Base-by-base conservation (phyloP, 2,797 vertebrate genomes). In the Coreius guichenoti region DNA sequence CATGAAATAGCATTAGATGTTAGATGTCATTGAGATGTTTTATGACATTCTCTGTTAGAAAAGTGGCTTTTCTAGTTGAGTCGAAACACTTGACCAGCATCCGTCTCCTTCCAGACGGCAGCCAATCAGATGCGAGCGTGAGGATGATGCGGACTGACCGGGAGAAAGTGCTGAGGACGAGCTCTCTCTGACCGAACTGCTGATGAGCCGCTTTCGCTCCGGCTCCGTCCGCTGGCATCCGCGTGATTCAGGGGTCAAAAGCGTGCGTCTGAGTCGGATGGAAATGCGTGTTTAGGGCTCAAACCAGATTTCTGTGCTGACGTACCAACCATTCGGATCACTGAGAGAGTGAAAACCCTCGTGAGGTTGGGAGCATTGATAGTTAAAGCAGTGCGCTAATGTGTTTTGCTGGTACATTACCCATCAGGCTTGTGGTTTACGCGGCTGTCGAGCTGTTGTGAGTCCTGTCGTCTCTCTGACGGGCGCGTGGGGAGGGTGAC, bases 351-450 rank as follows among this genome's bases (percentile, higher is more conserved):
- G 3, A 16, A 65, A 31, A 31, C 5, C 13, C 61, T 14, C 1
- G 13, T 39, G 31, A 56, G 29, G 29, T 7, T 21, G 47, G 17
- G 61, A 74, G 13, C 43, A 3, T 58, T 67, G 58, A 69, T 63
- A 45, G 33, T 58, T 80, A 33, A 76, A 81, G 23, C 76, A 74
- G 63, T 78, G 82, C 67, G 86, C 67, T 90, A 86, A 91, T 85
- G 58, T 68, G 88, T 86, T 87, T 75, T 89, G 49, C 80, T 87
- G 77, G 78, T 86, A 80, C 54, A 83, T 85, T 72, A 72, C 47
- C 47, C 82, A 86, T 33, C 33, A 75, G 69, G 45, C 70, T 78
- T 73, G 76, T 29, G 73, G 36, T 80, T 51, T 80, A 56, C 49
- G 23, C 31, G 29, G 65, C 65, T 87, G 87, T 90, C 88, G 3